Conservation (phyloP, 2,797 vertebrate species). For the Sandelia bainsii region DNA sequence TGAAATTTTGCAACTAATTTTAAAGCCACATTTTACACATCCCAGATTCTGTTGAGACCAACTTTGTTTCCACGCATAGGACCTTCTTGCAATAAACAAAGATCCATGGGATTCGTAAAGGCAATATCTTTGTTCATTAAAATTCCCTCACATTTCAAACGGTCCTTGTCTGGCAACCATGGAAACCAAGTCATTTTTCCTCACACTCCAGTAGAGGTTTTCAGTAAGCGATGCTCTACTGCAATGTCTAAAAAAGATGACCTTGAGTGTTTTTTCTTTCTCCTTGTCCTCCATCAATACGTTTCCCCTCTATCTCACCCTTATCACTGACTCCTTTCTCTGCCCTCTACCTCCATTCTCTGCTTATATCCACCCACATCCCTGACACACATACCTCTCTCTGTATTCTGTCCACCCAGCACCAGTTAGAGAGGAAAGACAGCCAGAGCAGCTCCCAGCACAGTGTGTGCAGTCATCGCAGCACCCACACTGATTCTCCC, state of each 20-base stretch:
- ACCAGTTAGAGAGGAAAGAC: conserved; percentile 97
- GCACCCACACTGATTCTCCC: conserved; percentile 92
- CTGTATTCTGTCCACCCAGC: conserved; percentile 77
- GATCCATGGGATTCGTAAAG: conserved; percentile 36
- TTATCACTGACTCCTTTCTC: conserved; percentile 49
- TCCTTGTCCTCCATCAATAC: conserved; percentile 59
- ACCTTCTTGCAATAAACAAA: conserved; percentile 37
- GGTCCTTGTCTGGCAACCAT: conserved; percentile 73
- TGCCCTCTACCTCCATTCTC: conserved; percentile 51
- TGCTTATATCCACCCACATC: conserved; percentile 36
- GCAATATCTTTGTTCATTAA: conserved; percentile 46
- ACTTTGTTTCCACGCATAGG: conserved; percentile 19
- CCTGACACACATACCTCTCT: conserved; percentile 31
- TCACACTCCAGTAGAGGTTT: conserved; percentile 44
- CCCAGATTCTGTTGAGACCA: conserved; percentile 5
- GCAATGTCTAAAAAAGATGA: conserved; percentile 68
- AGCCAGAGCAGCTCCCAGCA: conserved; percentile 97
- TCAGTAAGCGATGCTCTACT: conserved; percentile 43
- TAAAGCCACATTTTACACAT: conserved; percentile 34
- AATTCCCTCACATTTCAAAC: conserved; percentile 49
- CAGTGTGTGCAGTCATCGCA: conserved; percentile 94
- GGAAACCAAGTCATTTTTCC: conserved; percentile 67
- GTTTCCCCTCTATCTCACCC: conserved; percentile 39
- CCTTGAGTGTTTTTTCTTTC: conserved; percentile 67
- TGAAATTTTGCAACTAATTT: conserved; percentile 15